Conservation (phyloP, 2,797 vertebrate species). For the Xyrichtys novacula region DNA sequence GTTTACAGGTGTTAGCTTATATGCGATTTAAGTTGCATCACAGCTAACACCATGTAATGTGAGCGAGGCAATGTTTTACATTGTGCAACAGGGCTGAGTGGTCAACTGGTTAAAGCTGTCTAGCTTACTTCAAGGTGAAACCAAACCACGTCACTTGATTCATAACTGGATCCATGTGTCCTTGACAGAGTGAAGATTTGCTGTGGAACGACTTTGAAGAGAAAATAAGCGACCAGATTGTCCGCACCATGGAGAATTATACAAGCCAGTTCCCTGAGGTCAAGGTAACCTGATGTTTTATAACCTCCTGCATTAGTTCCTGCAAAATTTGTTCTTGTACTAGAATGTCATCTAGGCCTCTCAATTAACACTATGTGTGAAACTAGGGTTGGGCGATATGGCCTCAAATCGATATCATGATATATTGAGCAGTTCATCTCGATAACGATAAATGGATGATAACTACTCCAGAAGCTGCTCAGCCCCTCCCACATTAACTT, state of each 20-base stretch:
- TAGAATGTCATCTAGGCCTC: neutral
- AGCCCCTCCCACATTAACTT: no score
- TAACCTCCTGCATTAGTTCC: neutral
- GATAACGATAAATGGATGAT: no score
- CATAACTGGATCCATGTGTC: neutral
- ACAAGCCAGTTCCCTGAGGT: conserved; percentile 92
- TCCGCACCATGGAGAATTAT: conserved; percentile 95
- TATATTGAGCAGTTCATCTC: no score
- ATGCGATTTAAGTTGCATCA: neutral
- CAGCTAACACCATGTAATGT: neutral
- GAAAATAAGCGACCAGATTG: conserved; percentile 90
- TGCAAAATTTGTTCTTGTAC: neutral
- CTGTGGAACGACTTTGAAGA: conserved; percentile 96
- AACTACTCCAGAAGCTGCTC: no score
- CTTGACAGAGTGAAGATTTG: conserved; percentile 92
- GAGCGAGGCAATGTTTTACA: neutral
- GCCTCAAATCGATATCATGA: no score
- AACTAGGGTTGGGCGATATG: no score
- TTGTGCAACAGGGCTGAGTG: neutral
- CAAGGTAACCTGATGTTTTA: conserved; percentile 83
- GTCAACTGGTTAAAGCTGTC: neutral
- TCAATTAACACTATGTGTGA: no score
- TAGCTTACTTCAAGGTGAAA: neutral
- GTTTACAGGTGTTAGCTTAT: neutral
- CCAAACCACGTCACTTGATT: conserved; percentile 4